Base-by-base conservation (phyloP, 2,113 vertebrate genomes). In the Peromyscus californicus region DNA sequence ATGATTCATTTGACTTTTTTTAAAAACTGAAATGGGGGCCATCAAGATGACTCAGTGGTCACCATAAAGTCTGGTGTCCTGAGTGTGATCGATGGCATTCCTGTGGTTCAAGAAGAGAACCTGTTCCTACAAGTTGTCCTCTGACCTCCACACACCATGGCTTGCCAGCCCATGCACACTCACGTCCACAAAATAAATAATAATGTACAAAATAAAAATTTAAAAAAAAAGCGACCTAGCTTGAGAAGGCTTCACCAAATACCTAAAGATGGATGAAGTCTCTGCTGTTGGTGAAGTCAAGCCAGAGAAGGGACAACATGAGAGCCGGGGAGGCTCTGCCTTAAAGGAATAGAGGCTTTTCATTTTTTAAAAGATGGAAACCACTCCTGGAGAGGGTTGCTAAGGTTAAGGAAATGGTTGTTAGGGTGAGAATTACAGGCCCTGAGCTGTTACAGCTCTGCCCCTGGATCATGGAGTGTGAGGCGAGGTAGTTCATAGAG, bases 401-500 rank as follows among this genome's bases (percentile, higher is more conserved):
- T 97, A 94, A 94, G 92, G 90, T 95, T 61, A 96, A 85, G 85
- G 92, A 98, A 97, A 59, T 83, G 85, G 95, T 96, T 95, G 97
- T 87, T 96, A 96, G 98, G 98, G 93, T 15, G 96, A 97, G 94
- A 97, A 96, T 97, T 96, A 87, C 90, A 89, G 13, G 93, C 96
- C 89, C 76, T 63, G 96, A 97, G 98, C 91, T 83, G 76, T 91
- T 95, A n/a, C 0, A 0, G 95, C 96, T 98, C 97, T 85, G 97
- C 91, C 97, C 89, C 96, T 65, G 45, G 96, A 95, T 96, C 98
- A 97, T 97, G 94, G 95, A 93, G 92, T 96, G 92, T 45, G 75
- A 96, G 94, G 69, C 92, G 97, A 97, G 95, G 86, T 91, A 96
- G 98, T 98, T 98, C 98, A 98, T 95, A 98, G 95, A 97, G 19